Percentiles rank a stretch among this genome's conserved stretches.
Evolutionary conservation across 53 echinoderm and acorn worm species (phyloP).

Genomic region (Pentamera pediparva): DNA sequence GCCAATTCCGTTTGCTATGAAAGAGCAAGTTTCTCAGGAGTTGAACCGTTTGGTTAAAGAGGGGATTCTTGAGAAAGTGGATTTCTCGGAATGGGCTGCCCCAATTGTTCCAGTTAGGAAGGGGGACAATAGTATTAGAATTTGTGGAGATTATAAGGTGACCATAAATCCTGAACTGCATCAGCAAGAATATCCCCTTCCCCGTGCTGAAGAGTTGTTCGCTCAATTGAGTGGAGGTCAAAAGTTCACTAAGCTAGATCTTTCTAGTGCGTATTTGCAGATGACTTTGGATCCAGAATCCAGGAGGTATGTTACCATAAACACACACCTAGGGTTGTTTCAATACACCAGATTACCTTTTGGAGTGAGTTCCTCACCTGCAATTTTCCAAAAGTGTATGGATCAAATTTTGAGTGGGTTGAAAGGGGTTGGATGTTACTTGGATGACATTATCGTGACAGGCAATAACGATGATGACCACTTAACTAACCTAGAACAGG

Average conservation of each 20-base stretch:
- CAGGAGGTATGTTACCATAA: constrained; percentile 19
- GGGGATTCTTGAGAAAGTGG: constrained; percentile 3
- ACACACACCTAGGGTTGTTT: constrained; percentile 19
- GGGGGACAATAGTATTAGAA: background rate
- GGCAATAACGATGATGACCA: background rate
- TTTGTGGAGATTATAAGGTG: constrained; percentile 6
- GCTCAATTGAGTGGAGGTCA: background rate
- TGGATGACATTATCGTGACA: constrained; percentile 34
- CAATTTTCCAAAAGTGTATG: constrained; percentile 34
- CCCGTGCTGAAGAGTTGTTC: constrained; percentile 2
- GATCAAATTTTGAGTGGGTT: constrained; percentile 22
- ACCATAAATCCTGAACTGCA: constrained; percentile 14
- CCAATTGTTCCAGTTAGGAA: constrained; percentile 12
- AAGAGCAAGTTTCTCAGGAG: background rate
- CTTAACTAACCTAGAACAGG: background rate
- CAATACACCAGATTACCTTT: constrained; percentile 30
- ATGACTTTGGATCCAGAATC: constrained; percentile 25
- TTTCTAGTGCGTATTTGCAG: constrained; percentile 14
- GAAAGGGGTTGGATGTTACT: constrained; percentile 1
- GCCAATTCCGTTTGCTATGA: background rate
- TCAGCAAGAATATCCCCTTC: constrained; percentile 7
- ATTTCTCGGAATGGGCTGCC: background rate
- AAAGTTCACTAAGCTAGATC: background rate
- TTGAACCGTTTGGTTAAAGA: background rate
- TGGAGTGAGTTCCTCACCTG: constrained; percentile 15